phyloP scores from a whole-genome alignment of 2,113 vertebrate species.

The Myanophis thanlyinensis region DNA sequence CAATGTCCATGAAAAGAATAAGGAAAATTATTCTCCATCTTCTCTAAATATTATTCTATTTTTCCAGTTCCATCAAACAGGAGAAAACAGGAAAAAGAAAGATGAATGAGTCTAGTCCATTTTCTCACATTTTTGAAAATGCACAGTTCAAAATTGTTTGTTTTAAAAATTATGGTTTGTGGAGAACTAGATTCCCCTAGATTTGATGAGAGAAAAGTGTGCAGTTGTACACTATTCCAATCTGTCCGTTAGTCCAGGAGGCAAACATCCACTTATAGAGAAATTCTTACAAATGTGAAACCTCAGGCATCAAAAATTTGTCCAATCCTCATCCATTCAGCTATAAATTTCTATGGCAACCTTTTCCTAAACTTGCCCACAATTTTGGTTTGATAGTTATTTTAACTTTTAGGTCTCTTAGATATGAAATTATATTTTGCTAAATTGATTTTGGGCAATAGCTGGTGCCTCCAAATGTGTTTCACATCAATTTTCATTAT shows the following conservation, averaged over 20 bases:
- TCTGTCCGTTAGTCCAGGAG: background rate
- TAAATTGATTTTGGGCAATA: background rate
- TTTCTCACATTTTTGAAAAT: background rate
- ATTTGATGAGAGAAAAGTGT: background rate
- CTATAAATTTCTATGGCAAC: background rate
- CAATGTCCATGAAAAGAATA: background rate
- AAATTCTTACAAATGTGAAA: background rate
- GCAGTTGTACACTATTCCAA: no score
- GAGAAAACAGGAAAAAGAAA: background rate
- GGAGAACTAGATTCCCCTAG: background rate
- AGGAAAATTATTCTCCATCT: background rate
- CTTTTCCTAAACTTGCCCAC: background rate
- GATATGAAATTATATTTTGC: background rate
- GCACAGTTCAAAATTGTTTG: background rate
- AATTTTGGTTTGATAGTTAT: background rate
- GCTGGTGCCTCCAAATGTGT: background rate
- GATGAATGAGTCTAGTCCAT: background rate
- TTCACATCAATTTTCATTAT: background rate
- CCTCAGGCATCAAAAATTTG: background rate
- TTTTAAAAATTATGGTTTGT: background rate
- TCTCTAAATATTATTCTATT: background rate
- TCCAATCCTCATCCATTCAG: background rate
- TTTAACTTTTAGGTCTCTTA: background rate
- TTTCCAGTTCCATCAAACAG: background rate
- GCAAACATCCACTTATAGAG: background rate